A percentile compares a stretch with the other conserved stretches of the same genome.
These are phyloP conservation scores for Procavia capensis DNA, from an alignment of 2,113 vertebrate species.

Conservation along the genomic window DNA sequence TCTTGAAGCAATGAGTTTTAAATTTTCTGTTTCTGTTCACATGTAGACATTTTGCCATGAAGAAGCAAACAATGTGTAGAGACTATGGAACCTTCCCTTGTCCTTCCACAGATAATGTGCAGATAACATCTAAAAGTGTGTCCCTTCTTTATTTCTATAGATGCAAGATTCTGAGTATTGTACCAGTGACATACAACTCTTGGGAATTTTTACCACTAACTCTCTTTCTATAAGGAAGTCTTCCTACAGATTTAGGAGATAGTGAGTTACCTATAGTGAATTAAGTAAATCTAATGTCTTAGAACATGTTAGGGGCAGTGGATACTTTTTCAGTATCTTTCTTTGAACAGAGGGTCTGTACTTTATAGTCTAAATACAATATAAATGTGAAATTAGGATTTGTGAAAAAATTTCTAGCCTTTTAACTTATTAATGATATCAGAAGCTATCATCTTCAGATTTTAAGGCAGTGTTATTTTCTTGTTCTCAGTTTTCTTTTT, in stretches of 20 bases:
- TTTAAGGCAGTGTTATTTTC: not conserved
- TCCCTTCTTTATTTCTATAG: not conserved
- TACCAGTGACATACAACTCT: not conserved
- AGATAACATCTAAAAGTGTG: slow-evolving; percentile 1
- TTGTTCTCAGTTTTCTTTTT: not conserved
- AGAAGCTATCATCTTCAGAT: not conserved
- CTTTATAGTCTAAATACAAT: not conserved
- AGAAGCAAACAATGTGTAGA: not conserved
- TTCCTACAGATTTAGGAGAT: not conserved
- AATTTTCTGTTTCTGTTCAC: not conserved
- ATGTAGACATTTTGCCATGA: not conserved
- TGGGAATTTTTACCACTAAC: not conserved
- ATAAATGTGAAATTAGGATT: not conserved
- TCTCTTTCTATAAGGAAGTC: not conserved
- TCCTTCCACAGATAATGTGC: not conserved
- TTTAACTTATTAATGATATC: not conserved
- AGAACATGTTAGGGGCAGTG: not conserved
- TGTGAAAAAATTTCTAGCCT: not conserved
- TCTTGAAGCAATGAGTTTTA: not conserved
- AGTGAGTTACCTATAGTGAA: not conserved
- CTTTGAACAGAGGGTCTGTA: not conserved
- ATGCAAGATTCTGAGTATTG: slow-evolving; percentile 34
- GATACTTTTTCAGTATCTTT: not conserved
- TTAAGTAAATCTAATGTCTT: slow-evolving; percentile 19
- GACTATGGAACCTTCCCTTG: not conserved